Evolutionary conservation across 2,113 vertebrate species (phyloP).

Genomic region (human (Homo sapiens)): GRCh38 chr3:34385001-34385500

Average conservation of each 20-base stretch:
- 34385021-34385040: not conserved
- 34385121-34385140: not conserved
- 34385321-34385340: not conserved
- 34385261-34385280: not conserved
- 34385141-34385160: constrained; percentile 21
- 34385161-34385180: not conserved
- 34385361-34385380: constrained; percentile 41
- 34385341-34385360: not conserved
- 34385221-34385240: not conserved
- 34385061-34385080: not conserved
- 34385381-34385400: not conserved
- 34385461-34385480: constrained; percentile 26
- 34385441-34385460: not conserved
- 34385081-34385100: not conserved
- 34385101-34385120: constrained; percentile 40
- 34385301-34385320: not conserved
- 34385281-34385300: not conserved
- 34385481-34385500: not conserved
- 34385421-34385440: constrained; percentile 23
- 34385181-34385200: not conserved
- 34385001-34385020: not conserved
- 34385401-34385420: not conserved
- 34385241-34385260: not conserved
- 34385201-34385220: constrained; percentile 38
- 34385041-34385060: not conserved